A percentile compares a stretch with the other conserved stretches of the same genome.
Evolutionary conservation across 2,113 vertebrate genomes (phyloP).

Genomic region (Amblyopsis rosae): DNA sequence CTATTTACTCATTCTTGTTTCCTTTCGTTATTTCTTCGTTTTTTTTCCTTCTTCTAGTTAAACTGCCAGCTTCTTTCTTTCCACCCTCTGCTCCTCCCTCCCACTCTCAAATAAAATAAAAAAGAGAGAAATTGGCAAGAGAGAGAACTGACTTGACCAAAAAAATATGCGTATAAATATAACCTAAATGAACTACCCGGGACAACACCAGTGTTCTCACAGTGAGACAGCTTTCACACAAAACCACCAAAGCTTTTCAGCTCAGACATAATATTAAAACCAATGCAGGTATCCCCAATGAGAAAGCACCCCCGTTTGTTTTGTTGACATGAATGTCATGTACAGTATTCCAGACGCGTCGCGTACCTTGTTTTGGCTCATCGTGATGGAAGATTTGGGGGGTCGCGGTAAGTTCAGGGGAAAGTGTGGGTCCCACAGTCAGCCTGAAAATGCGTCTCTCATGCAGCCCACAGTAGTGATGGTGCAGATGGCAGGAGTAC

Average conservation of each 20-base stretch:
- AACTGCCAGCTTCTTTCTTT: conserved; percentile 34
- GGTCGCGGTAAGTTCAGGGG: conserved; percentile 41
- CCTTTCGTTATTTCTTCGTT: neutral
- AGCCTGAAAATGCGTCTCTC: conserved; percentile 89
- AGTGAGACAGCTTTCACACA: neutral
- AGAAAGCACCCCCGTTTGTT: neutral
- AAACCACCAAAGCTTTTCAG: neutral
- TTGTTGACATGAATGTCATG: neutral
- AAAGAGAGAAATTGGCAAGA: conserved; percentile 60
- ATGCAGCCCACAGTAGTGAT: conserved; percentile 94
- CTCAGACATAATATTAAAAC: conserved; percentile 1
- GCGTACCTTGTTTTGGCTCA: conserved; percentile 64
- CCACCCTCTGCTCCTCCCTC: conserved; percentile 24
- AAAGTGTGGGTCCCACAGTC: conserved; percentile 68
- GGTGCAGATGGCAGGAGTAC: conserved; percentile 94
- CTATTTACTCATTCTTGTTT: neutral
- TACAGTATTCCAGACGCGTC: neutral
- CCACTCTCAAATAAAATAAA: conserved; percentile 36
- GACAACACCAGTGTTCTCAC: conserved; percentile 24
- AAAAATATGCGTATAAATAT: conserved; percentile 64
- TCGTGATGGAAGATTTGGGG: conserved; percentile 42
- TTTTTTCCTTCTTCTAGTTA: conserved; percentile 23
- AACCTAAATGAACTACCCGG: conserved; percentile 21
- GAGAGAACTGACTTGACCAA: conserved; percentile 57
- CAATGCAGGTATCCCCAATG: neutral